These are phyloP conservation scores for Tetragonula carbonaria DNA, from an alignment of 2,888 invertebrate species.

Conservation along the genomic window DNA sequence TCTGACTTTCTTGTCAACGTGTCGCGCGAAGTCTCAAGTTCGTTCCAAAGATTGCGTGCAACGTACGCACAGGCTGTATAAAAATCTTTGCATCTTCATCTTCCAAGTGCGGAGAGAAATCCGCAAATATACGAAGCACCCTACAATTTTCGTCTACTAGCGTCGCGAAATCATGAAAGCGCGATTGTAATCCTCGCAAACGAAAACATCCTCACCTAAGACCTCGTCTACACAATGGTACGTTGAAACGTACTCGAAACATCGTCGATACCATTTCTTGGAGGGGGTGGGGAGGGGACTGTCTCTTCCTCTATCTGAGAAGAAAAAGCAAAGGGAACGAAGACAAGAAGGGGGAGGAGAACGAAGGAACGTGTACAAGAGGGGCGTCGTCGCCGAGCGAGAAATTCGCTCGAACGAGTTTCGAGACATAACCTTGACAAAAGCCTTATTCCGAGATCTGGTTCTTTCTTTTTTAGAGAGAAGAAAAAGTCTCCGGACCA, in stretches of 20 bases:
- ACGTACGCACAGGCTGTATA: no score
- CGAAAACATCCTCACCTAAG: slow-evolving; percentile 2
- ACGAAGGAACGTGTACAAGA: neutral
- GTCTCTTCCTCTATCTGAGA: neutral
- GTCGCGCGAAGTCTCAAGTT: no score
- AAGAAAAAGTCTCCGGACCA: slow-evolving; percentile 48
- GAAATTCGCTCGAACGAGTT: slow-evolving; percentile 56
- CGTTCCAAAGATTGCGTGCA: no score
- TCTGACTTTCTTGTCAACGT: no score
- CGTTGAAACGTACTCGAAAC: slow-evolving; percentile 1
- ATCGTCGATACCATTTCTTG: slow-evolving; percentile 20
- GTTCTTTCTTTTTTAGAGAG: slow-evolving; percentile 53
- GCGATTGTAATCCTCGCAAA: neutral
- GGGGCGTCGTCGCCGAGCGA: slow-evolving; percentile 21
- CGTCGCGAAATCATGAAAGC: neutral
- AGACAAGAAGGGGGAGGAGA: neutral
- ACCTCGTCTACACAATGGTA: slow-evolving; percentile 9
- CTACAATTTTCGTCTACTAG: no score
- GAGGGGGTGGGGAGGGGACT: neutral
- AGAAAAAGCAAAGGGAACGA: neutral
- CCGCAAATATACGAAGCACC: no score
- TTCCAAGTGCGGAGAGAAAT: no score
- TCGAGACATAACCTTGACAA: slow-evolving; percentile 63
- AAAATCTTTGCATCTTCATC: no score
- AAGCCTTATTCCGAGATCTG: slow-evolving; percentile 54